Evolutionary conservation across 2,113 vertebrate genomes (phyloP).

Genomic region (Pseudorectes ferrugineus): DNA sequence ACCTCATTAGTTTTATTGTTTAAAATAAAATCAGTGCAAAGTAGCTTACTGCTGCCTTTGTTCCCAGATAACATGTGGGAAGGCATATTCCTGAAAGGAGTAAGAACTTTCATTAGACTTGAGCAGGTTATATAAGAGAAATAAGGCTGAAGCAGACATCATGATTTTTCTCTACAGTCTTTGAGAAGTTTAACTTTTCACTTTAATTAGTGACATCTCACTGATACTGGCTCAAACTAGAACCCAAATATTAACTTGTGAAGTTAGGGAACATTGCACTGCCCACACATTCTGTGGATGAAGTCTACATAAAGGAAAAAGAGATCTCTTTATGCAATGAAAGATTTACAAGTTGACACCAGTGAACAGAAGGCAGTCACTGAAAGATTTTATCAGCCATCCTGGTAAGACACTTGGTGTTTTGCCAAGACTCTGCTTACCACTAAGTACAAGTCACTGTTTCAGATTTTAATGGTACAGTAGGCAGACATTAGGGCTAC

Average conservation of each 20-base stretch:
- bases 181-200: not conserved
- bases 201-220: not conserved
- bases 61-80: not conserved
- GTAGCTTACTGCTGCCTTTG: not conserved
- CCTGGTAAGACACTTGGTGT: not conserved
- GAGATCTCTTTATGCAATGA: not conserved
- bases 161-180: not conserved
- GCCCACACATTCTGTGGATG: not conserved
- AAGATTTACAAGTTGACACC: not conserved
- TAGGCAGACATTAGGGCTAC: not conserved
- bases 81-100: not conserved
- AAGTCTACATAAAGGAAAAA: not conserved
- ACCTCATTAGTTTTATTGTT: not conserved
- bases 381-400: not conserved
- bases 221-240: not conserved
- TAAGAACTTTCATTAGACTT: not conserved
- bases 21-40: not conserved
- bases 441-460: not conserved
- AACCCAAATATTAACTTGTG: not conserved
- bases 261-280: not conserved
- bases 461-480: not conserved
- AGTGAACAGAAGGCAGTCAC: not conserved
- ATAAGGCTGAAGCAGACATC: not conserved
- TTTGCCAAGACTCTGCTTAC: not conserved
- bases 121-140: not conserved